phyloP scores from a whole-genome alignment of 2,113 vertebrate species.

The Gambusia holbrooki region DNA sequence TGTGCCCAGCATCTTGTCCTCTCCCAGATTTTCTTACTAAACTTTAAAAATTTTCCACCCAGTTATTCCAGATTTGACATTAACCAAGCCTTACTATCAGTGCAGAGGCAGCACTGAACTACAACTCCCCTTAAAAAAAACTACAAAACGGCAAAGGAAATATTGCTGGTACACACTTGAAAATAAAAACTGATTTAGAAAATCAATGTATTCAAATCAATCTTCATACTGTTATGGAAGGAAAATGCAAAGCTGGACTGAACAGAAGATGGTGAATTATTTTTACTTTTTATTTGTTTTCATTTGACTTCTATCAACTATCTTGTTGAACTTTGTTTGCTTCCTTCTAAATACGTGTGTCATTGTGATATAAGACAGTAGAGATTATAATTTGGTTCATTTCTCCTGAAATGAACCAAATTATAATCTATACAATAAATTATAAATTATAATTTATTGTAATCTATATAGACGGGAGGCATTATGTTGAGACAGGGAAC shows the following conservation, averaged over 20 bases:
- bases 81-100: neutral
- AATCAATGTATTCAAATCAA: neutral
- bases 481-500: neutral
- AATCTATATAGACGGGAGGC: neutral
- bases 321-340: neutral
- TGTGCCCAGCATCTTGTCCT: neutral
- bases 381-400: neutral
- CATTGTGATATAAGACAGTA: neutral
- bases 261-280: neutral
- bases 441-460: neutral
- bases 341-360: neutral
- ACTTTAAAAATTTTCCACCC: neutral
- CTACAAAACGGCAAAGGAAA: neutral
- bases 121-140: too few species aligned
- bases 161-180: neutral
- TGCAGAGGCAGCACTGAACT: neutral
- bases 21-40: neutral
- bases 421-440: too few species aligned
- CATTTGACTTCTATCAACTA: neutral
- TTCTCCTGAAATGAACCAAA: neutral
- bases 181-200: neutral
- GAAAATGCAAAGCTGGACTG: neutral
- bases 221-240: neutral
- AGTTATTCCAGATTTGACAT: neutral
- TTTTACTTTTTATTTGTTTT: neutral